Conservation (phyloP, 2,888 invertebrate species). For the Prosapia bicincta region DNA sequence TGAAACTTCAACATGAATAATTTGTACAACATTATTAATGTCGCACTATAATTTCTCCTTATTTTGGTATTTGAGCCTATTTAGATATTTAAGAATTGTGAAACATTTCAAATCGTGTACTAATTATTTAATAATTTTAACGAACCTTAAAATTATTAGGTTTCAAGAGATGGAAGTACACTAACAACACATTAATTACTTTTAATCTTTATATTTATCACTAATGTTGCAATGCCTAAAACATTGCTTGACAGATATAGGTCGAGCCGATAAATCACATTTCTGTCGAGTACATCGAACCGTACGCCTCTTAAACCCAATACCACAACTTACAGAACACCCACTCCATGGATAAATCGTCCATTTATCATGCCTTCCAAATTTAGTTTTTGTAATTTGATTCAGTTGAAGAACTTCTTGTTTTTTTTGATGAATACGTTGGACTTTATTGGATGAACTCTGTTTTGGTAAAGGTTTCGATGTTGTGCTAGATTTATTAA, state of each 20-base stretch:
- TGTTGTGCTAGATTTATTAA: neutral
- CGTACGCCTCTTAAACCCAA: constrained; percentile 26
- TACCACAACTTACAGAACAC: constrained; percentile 26
- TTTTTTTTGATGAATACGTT: neutral
- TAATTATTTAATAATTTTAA: too few relatives aligned
- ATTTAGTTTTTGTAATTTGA: neutral
- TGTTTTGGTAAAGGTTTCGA: neutral
- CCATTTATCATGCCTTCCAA: constrained; percentile 18
- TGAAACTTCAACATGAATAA: too few relatives aligned
- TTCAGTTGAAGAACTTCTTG: neutral
- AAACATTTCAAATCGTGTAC: too few relatives aligned
- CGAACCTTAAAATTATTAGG: too few relatives aligned
- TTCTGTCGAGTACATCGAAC: constrained; percentile 12
- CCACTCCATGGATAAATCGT: constrained; percentile 23
- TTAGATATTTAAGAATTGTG: too few relatives aligned
- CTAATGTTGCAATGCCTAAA: constrained; percentile 14
- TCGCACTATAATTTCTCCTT: too few relatives aligned
- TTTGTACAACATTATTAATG: neutral
- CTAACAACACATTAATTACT: too few relatives aligned
- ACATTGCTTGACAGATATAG: constrained; percentile 26
- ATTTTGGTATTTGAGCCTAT: too few relatives aligned
- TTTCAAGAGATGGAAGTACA: too few relatives aligned
- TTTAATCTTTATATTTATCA: neutral
- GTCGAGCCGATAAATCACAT: constrained; percentile 14
- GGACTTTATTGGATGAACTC: neutral